Base-by-base conservation (phyloP, 2,888 invertebrate genomes). In the Acronicta psi region DNA sequence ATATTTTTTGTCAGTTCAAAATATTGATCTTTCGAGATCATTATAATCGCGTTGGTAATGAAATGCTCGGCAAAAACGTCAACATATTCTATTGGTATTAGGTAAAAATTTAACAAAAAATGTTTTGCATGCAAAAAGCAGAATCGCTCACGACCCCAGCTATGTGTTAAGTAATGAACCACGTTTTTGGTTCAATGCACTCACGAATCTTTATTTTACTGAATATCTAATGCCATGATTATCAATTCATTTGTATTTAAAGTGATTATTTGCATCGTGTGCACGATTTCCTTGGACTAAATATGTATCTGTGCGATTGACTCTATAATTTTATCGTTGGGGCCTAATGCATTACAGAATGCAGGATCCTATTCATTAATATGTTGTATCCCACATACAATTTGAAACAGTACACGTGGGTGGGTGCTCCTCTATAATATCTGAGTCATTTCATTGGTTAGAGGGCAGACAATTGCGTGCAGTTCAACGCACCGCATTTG, bases 141-240 rank as follows among this genome's bases (percentile, higher is more conserved):
- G 77, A 80, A 77, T 85, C 77, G 83, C 85, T 89, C 91, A 90
- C 90, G 91, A 88, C 82, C 82, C 79, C 70, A 77, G 77, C 83
- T 86, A 82, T 84, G 87, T 89, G 88, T 85, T 89, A 90, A 91
- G 90, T 90, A 91, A 91, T 90, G 87, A 86, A 82, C 88, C 92
- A 92, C 93, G 92, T 89, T 89, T 90, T 88, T 91, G 87, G 93
- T 93, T 93, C 93, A 92, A 89, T 90, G 93, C 91, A 91, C 93
- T 90, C 91, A 88, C 87, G 89, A 86, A 87, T 88, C 81, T 83
- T 86, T 85, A 88, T 88, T 89, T 90, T 86, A 83, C 86, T 86
- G 85, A 85, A 88, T 87, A 84, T 83, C 83, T 86, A 87, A 86
- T 83, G 76, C 80, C 85, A 79, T 87, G 86, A 85, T 87, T 85